phyloP scores from a whole-genome alignment of 1,140 invertebrate species.

The Drosophila hydei region DNA sequence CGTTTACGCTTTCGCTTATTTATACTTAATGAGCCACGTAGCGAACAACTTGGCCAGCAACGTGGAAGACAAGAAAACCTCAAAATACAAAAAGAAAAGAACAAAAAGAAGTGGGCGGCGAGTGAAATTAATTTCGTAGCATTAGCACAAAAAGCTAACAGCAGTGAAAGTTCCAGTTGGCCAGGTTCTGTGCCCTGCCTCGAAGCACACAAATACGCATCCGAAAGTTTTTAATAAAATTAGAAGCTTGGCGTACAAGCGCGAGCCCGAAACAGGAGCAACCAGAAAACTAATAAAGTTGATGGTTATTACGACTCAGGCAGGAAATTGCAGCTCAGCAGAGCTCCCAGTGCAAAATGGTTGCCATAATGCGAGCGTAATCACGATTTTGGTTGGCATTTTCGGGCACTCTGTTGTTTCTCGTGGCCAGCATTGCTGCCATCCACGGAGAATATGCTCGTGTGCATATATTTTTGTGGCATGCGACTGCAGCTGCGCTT shows the following conservation, averaged over 20 bases:
- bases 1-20: slow-evolving; percentile 39
- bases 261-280: slow-evolving; percentile 3
- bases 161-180: slow-evolving; percentile 18
- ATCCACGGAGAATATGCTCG: slow-evolving; percentile 53
- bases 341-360: slow-evolving; percentile 7
- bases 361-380: slow-evolving; percentile 29
- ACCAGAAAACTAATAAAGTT: slow-evolving; percentile 29
- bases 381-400: slow-evolving; percentile 28
- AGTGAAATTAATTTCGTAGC: slow-evolving; percentile 47
- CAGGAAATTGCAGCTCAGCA: slow-evolving; percentile 35
- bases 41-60: slow-evolving; percentile 25
- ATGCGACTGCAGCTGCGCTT: slow-evolving; percentile 46
- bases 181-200: neutral
- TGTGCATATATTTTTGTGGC: neutral
- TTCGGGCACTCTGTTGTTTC: neutral
- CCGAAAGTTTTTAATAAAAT: slow-evolving; percentile 53
- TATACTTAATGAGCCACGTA: slow-evolving; percentile 50
- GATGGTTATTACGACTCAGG: slow-evolving; percentile 31
- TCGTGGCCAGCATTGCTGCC: neutral
- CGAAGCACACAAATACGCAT: neutral
- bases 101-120: slow-evolving; percentile 2
- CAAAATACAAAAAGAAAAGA: slow-evolving; percentile 15
- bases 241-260: slow-evolving; percentile 8
- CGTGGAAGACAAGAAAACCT: slow-evolving; percentile 9
- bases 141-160: slow-evolving; percentile 39